Evolutionary conservation across 2,888 invertebrate genomes (phyloP), one percentile per base, ranked within the genome.

Genomic region (Phyllotreta cruciferae): DNA sequence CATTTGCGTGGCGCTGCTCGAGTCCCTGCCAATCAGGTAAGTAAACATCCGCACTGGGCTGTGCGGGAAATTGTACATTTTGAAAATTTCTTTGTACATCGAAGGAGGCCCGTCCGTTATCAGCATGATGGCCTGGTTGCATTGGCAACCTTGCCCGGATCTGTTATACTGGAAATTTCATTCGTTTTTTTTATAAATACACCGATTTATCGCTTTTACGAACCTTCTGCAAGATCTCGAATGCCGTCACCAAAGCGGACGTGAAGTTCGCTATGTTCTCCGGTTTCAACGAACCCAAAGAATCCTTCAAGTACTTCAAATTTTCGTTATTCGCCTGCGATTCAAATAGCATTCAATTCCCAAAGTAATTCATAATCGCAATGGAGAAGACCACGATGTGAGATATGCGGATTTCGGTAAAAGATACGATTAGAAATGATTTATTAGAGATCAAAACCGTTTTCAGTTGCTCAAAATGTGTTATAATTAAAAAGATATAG

Each of bases 41-140:
- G 98, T 96, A 80, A 99, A 99, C 65, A 99, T 90, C 70, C 99
- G 87, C 37, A 98, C 95, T 65, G 96, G 91, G 88, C 92, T 91
- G 74, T 96, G 93, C 0, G 94, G 94, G 88, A 91, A 93, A 83
- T 98, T 99, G 84, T 94, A 95, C 56, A 86, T 84, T 70, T 86
- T 83, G 76, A 87, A 87, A 66, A 90, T 83, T 64, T 88, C 86
- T 72, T 85, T 83, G 76, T 85, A 89, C 70, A 82, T 86, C 62
- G 87, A 85, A 9, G 95, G 90, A 8, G 96, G 93, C 14, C 96
- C 97, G 71, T 96, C 94, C 0, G 98, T 97, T 66, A 99, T 91
- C 58, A 99, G 83, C 91, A 99, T 96, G 58, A 99, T 97, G 1
- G 97, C 98, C 82, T 97, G 97, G 83, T 99, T 99, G 79, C 99